phyloP scores from a whole-genome alignment of 2,113 vertebrate species.

The Orycteropus afer region DNA sequence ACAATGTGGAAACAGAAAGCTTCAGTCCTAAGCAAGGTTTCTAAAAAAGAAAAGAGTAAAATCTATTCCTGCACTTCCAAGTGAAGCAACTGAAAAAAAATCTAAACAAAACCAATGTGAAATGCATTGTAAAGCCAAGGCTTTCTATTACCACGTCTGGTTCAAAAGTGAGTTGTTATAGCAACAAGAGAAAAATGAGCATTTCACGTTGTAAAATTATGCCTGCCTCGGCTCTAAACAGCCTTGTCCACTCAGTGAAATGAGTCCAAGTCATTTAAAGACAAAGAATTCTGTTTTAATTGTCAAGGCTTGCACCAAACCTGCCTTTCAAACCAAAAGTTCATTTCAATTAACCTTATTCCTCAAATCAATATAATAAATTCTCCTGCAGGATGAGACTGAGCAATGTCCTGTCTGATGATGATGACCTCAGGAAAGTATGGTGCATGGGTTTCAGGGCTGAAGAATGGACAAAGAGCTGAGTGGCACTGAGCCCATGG shows the following conservation, averaged over 20 bases:
- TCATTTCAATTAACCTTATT: slow-evolving; percentile 81
- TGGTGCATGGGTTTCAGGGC: slow-evolving; percentile 51
- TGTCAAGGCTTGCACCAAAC: slow-evolving; percentile 56
- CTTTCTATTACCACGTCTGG: slow-evolving; percentile 69
- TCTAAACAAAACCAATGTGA: slow-evolving; percentile 74
- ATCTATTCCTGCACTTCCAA: slow-evolving; percentile 52
- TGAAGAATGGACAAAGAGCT: slow-evolving; percentile 55
- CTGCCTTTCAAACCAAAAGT: slow-evolving; percentile 74
- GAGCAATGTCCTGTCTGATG: slow-evolving; percentile 58
- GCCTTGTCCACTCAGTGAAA: slow-evolving; percentile 44
- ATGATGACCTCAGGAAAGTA: slow-evolving; percentile 75
- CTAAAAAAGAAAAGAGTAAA: slow-evolving; percentile 59
- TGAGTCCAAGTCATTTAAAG: slow-evolving; percentile 61
- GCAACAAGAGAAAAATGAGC: slow-evolving; percentile 77
- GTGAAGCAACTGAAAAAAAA: slow-evolving; percentile 67
- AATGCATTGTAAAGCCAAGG: slow-evolving; percentile 64
- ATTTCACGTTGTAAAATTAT: slow-evolving; percentile 66
- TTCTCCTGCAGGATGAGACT: slow-evolving; percentile 62
- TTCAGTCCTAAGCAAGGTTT: slow-evolving; percentile 19
- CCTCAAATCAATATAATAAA: slow-evolving; percentile 75
- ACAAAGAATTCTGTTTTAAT: slow-evolving; percentile 76
- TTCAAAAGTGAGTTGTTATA: slow-evolving; percentile 80
- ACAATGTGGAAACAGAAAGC: slow-evolving; percentile 27
- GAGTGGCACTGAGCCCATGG: slow-evolving; percentile 36
- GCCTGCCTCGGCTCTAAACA: slow-evolving; percentile 60